Conservation (phyloP, 2,888 invertebrate genomes). For the Perizoma affinitatum region DNA sequence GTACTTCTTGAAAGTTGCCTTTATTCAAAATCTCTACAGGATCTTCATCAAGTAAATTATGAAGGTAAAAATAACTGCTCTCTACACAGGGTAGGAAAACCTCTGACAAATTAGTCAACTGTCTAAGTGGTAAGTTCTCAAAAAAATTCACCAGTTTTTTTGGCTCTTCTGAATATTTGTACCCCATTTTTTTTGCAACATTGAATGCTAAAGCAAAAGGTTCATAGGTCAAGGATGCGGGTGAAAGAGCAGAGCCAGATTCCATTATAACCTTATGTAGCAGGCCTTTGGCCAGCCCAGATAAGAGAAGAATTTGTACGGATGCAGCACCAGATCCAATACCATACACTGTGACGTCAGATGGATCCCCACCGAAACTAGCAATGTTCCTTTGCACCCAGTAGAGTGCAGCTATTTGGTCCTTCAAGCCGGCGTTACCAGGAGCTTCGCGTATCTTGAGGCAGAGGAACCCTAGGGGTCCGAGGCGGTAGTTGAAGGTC, state of each 20-base stretch:
- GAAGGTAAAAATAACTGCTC: conserved; percentile 39
- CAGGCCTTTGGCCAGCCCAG: conserved; percentile 58
- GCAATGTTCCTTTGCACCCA: conserved; percentile 74
- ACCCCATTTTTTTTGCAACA: conserved; percentile 76
- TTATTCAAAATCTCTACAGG: conserved; percentile 54
- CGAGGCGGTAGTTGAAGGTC: conserved; percentile 72
- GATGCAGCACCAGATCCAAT: conserved; percentile 67
- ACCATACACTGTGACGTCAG: conserved; percentile 68
- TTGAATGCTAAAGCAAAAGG: conserved; percentile 55
- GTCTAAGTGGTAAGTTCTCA: conserved; percentile 39
- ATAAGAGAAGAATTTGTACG: conserved; percentile 62
- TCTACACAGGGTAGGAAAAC: conserved; percentile 66
- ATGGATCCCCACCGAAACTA: conserved; percentile 68
- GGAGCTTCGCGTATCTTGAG: conserved; percentile 58
- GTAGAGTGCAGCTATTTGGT: conserved; percentile 71
- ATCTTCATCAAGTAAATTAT: conserved; percentile 58
- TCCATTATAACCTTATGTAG: conserved; percentile 69
- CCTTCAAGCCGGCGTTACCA: conserved; percentile 75
- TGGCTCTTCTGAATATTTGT: conserved; percentile 43
- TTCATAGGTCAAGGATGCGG: conserved; percentile 56
- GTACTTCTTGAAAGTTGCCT: conserved; percentile 56
- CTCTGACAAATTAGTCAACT: conserved; percentile 46
- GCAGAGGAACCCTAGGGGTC: conserved; percentile 73
- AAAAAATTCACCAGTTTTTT: conserved; percentile 55
- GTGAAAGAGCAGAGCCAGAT: conserved; percentile 69